A percentile compares a stretch with the other conserved stretches of the same genome.
phyloP scores from a whole-genome alignment of 2,888 invertebrate genomes.

The Cephonodes hylas region DNA sequence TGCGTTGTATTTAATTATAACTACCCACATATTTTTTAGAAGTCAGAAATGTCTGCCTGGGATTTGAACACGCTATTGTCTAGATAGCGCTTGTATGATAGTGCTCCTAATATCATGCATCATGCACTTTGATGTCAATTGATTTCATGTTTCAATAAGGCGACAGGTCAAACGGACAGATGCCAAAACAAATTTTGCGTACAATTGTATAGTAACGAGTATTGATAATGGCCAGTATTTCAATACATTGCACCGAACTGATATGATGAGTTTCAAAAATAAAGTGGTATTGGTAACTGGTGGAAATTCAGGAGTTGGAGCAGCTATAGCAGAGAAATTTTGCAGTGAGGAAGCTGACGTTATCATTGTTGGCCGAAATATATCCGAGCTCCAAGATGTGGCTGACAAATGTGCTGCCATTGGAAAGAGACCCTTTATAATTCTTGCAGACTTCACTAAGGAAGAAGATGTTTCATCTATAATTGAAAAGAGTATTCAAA shows the following conservation, averaged over 20 bases:
- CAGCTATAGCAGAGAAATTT: slow-evolving; percentile 35
- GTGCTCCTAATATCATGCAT: too few species aligned
- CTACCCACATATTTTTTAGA: too few species aligned
- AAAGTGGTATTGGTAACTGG: slow-evolving; percentile 44
- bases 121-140: too few species aligned
- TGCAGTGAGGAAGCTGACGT: slow-evolving; percentile 39
- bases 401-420: slow-evolving; percentile 15
- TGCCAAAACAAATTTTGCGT: too few species aligned
- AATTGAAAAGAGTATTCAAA: slow-evolving; percentile 31
- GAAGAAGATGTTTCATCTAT: slow-evolving; percentile 33
- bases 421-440: slow-evolving; percentile 28
- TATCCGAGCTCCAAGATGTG: slow-evolving; percentile 28
- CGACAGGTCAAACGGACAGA: too few species aligned
- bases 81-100: too few species aligned
- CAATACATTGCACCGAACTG: neutral
- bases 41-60: too few species aligned
- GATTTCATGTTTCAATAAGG: too few species aligned
- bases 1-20: too few species aligned
- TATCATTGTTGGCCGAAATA: slow-evolving; percentile 36
- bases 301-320: slow-evolving; percentile 46
- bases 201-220: neutral
- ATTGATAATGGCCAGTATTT: neutral
- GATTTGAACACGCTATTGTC: too few species aligned
- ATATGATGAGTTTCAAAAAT: slow-evolving; percentile 19
- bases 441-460: slow-evolving; percentile 39